Percentiles rank a stretch among this genome's conserved stretches.
Evolutionary conservation across 2,888 invertebrate species (phyloP).

Genomic region (Dryobota labecula): DNA sequence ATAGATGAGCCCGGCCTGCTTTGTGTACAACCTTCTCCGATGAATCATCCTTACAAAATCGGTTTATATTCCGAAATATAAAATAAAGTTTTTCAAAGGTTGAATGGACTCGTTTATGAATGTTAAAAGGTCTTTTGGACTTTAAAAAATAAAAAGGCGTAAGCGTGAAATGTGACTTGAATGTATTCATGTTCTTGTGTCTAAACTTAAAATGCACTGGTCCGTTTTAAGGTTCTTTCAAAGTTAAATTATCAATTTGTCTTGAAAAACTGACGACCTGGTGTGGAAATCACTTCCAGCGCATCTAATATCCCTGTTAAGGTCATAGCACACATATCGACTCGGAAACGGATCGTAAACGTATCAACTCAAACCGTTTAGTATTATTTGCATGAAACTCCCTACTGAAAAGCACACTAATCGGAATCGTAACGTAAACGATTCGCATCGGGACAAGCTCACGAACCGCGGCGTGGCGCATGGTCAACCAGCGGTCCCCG

Average conservation of each 20-base stretch:
- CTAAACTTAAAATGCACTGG: background rate
- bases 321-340: no score
- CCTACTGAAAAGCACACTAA: no score
- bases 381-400: no score
- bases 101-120: slow-evolving; percentile 47
- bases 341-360: no score
- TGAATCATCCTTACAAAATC: slow-evolving; percentile 59
- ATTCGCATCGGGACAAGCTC: no score
- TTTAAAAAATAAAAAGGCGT: slow-evolving; percentile 42
- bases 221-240: slow-evolving; percentile 7
- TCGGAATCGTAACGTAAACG: no score
- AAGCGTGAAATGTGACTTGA: slow-evolving; percentile 34
- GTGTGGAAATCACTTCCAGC: background rate
- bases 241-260: slow-evolving; percentile 10
- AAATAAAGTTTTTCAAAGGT: slow-evolving; percentile 49
- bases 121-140: slow-evolving; percentile 41
- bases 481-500: no score
- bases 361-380: no score
- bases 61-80: slow-evolving; percentile 36
- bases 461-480: no score
- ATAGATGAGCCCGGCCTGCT: slow-evolving; percentile 63
- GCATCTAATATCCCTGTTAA: background rate
- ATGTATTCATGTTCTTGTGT: slow-evolving; percentile 24
- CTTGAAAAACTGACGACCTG: background rate
- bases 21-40: slow-evolving; percentile 58